A percentile compares a stretch with the other conserved stretches of the same genome.
phyloP scores from a whole-genome alignment of 2,888 invertebrate species.

The Orthonychiurus folsomi region DNA sequence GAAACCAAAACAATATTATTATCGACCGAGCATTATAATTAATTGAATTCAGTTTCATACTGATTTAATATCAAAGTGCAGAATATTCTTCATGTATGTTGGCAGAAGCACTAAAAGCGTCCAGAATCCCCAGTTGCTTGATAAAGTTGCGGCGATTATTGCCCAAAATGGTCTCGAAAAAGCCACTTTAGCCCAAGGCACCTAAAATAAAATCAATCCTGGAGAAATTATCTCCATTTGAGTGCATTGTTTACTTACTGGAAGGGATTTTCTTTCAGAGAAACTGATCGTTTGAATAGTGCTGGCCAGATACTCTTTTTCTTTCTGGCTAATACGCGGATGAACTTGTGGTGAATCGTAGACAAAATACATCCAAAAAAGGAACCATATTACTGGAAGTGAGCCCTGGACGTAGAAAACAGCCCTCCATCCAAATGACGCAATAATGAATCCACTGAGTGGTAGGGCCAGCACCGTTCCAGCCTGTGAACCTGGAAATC shows the following conservation, averaged over 20 bases:
- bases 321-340: conserved; percentile 21
- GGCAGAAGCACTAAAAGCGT: conserved; percentile 72
- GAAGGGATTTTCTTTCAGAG: background rate
- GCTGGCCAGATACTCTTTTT: conserved; percentile 13
- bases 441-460: conserved; percentile 43
- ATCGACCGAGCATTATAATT: background rate
- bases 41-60: conserved; percentile 5
- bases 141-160: conserved; percentile 69
- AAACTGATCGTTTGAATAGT: background rate
- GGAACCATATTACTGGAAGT: conserved; percentile 43
- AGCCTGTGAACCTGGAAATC: conserved; percentile 45
- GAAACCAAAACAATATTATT: background rate
- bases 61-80: conserved; percentile 64
- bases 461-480: conserved; percentile 48
- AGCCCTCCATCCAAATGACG: conserved; percentile 45
- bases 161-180: conserved; percentile 73
- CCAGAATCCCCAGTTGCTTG: conserved; percentile 76
- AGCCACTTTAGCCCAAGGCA: conserved; percentile 65
- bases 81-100: conserved; percentile 71
- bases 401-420: conserved; percentile 43
- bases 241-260: too few species aligned
- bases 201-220: conserved; percentile 40
- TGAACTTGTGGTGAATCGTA: conserved; percentile 22
- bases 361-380: conserved; percentile 34
- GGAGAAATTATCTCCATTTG: too few species aligned